phyloP scores from a whole-genome alignment of 2,797 vertebrate genomes.

The Sardinella longiceps region DNA sequence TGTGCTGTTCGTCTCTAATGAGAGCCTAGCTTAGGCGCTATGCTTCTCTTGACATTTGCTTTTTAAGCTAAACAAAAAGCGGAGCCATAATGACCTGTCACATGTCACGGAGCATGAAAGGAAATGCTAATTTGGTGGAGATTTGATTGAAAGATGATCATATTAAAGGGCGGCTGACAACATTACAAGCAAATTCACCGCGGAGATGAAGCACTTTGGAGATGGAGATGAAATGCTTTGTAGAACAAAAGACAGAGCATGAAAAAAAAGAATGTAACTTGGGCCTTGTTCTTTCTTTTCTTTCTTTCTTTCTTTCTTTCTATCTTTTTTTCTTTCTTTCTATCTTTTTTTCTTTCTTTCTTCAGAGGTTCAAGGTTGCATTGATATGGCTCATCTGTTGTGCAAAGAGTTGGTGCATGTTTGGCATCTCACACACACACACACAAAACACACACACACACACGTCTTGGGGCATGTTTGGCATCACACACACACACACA shows the following conservation, averaged over 20 bases:
- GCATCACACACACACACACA: no score
- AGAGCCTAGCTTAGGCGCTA: slow-evolving; percentile 26
- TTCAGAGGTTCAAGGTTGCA: not conserved
- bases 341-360: not conserved
- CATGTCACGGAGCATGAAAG: slow-evolving; percentile 29
- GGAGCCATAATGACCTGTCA: slow-evolving; percentile 40
- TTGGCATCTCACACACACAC: no score
- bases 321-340: not conserved
- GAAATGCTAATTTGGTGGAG: not conserved
- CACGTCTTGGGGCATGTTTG: slow-evolving; percentile 13
- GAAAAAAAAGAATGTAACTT: not conserved
- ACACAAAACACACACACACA: no score
- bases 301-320: not conserved
- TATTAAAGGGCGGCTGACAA: not conserved
- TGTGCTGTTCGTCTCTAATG: slow-evolving; percentile 33
- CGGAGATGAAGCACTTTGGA: no score
- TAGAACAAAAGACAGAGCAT: not conserved
- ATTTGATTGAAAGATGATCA: not conserved
- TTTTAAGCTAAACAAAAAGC: slow-evolving; percentile 27
- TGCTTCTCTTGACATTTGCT: slow-evolving; percentile 28
- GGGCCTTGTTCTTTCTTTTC: not conserved
- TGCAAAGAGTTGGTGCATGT: slow-evolving; percentile 43
- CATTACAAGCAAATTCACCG: not conserved
- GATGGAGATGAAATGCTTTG: not conserved
- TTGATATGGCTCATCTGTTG: slow-evolving; percentile 45